Conservation (phyloP, 2,888 invertebrate species). For the Coenonympha arcania region DNA sequence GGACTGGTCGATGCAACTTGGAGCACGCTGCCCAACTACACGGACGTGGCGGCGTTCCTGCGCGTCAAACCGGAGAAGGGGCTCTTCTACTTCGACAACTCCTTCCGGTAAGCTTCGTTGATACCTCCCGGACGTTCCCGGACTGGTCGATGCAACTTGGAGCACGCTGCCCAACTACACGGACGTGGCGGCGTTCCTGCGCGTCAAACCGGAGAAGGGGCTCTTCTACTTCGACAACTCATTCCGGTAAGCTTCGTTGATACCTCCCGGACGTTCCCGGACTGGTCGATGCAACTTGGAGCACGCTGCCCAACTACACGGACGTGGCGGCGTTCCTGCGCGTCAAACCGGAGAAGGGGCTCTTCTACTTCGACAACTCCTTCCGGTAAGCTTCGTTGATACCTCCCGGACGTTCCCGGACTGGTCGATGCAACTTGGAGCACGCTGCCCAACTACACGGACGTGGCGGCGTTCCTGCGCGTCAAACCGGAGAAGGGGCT, state of each 20-base stretch:
- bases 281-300: conserved; percentile 77
- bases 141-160: conserved; percentile 74
- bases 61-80: conserved; percentile 91
- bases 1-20: too few relatives aligned
- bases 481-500: conserved; percentile 91
- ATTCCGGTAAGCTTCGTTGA: too few relatives aligned
- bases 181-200: conserved; percentile 95
- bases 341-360: conserved; percentile 88
- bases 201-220: conserved; percentile 90
- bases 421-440: too few relatives aligned
- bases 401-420: too few relatives aligned
- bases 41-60: conserved; percentile 96
- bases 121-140: too few relatives aligned
- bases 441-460: conserved; percentile 99
- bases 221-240: conserved; percentile 98
- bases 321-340: conserved; percentile 97
- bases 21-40: too few relatives aligned
- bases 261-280: too few relatives aligned
- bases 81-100: conserved; percentile 97
- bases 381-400: too few relatives aligned
- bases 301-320: conserved; percentile 96
- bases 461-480: conserved; percentile 95
- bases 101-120: too few relatives aligned
- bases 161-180: conserved; percentile 98
- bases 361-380: conserved; percentile 98